Evolutionary conservation across 2,888 invertebrate genomes (phyloP), one percentile per base, ranked within the genome.

Genomic region (Xanthia icteritia): DNA sequence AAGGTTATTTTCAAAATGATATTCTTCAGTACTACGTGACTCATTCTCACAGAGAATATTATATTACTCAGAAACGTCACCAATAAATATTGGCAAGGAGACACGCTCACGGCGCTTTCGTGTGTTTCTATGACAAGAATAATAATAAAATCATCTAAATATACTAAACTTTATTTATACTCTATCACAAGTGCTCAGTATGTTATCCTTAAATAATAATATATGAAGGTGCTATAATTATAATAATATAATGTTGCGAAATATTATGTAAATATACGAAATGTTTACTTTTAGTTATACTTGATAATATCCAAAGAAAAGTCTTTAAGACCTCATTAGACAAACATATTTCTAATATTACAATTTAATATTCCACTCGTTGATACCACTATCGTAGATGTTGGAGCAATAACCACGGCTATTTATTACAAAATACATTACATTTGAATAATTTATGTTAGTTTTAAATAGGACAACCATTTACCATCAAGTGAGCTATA

Each of bases 401-500:
- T 45, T 69, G 74, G 39, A 76, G 64, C 17, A 63, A 63, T 71
- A 72, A 73, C 60, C 45, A 71, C 51, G 71, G 42, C 56, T 76
- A 78, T 81, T 66, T 54, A 81, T 76, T 65, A 71, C 15, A 75
- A 72, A 39, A 81, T 74, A 82, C 48, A 77, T 77, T 74, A 77
- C 23, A 64, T 77, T 61, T 77, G 64, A 23, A 39, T 78, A 85
- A 74, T 81, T 78, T 73, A 74, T 75, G 60, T 73, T 81, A 84
- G 70, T 69, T 72, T 74, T 64, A 76, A 73, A 76, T 83, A 75
- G 76, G 64, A 79, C 86, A 83, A 86, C 84, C 84, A 84, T 86
- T 84, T 84, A 83, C 76, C 86, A 86, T 82, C 86, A 84, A 86
- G 81, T 82, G 81, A 86, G 78, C 73, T 67, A 65, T 51, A 76